phyloP scores from a whole-genome alignment of 2,888 invertebrate genomes.

The Heliconius aoede region DNA sequence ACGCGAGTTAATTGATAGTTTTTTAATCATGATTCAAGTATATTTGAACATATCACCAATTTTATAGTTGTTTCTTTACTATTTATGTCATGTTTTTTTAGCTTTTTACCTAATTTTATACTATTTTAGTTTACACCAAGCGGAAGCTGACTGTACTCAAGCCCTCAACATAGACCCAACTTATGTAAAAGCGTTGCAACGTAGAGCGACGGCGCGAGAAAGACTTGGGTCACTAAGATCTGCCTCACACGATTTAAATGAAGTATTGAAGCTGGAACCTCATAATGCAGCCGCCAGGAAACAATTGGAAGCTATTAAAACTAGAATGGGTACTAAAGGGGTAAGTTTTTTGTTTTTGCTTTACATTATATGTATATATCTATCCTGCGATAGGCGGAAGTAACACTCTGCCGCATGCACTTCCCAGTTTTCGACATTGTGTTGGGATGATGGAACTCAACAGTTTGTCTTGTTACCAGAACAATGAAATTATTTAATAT shows the following conservation, averaged over 20 bases:
- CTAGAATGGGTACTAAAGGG: slow-evolving; percentile 79
- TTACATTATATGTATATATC: not conserved
- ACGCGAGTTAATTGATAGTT: no score
- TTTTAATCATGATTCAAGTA: no score
- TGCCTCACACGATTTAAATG: slow-evolving; percentile 88
- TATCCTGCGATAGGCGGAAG: no score
- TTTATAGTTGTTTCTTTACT: no score
- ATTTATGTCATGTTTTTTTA: no score
- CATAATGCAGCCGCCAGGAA: slow-evolving; percentile 87
- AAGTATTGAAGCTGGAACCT: slow-evolving; percentile 90
- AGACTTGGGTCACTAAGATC: slow-evolving; percentile 87
- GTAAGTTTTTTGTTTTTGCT: slow-evolving; percentile 59
- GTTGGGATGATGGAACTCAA: no score
- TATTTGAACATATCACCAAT: no score
- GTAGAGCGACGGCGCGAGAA: slow-evolving; percentile 90
- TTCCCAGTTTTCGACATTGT: no score
- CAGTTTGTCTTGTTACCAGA: not conserved
- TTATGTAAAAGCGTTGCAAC: slow-evolving; percentile 93
- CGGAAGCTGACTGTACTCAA: slow-evolving; percentile 91
- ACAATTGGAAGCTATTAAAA: slow-evolving; percentile 83
- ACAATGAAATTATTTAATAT: not conserved
- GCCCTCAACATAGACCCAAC: slow-evolving; percentile 90
- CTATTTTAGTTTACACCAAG: slow-evolving; percentile 81
- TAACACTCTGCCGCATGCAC: no score
- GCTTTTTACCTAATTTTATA: no score